Evolutionary conservation across 2,888 invertebrate species (phyloP), one percentile per base, ranked within the genome.

Genomic region (Zygothrica quintamaculata): DNA sequence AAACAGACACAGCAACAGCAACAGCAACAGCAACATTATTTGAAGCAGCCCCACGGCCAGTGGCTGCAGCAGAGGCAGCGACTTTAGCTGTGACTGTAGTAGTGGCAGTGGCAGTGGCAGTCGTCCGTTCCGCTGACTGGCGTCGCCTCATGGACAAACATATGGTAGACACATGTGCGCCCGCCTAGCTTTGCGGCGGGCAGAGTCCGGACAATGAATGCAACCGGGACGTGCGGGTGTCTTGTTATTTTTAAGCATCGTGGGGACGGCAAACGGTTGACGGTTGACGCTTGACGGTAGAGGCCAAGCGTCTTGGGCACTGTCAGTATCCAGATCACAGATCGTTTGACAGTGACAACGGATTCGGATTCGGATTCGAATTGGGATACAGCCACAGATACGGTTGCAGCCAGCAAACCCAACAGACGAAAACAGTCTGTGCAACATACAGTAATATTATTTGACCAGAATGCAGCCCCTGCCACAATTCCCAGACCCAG

Each of bases 101-200:
- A n/a, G n/a, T n/a, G n/a, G 26, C 39, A 37, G 50, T 7, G 52
- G 37, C 56, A 37, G 43, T 71, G 58, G 48, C 70, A 59, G 51
- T 65, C 65, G 73, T 67, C 62, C 66, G 74, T 77, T 66, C 61
- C 64, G 62, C 61, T 58, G 62, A 53, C 62, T 77, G 84, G 75
- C 71, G 60, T 65, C 71, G 72, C 59, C 72, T 65, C 85, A 82
- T 76, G 87, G 81, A 87, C 88, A 74, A 87, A 86, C 84, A 84
- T 84, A 74, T 84, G 84, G 84, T 65, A 64, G 70, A 80, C 84
- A 84, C 62, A 84, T 84, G 84, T 43, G 51, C 36, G 64, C 66
- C 77, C 62, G 69, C 60, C 66, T 72, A 66, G 65, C 65, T 56
- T 34, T 61, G 37, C 42, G 55, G 55, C 66, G 34, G 51, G 50